Percentiles rank a stretch among this genome's conserved stretches.
These are phyloP conservation scores for Eudyptes chrysolophus DNA, from an alignment of 2,113 vertebrate genomes.

Conservation along the genomic window DNA sequence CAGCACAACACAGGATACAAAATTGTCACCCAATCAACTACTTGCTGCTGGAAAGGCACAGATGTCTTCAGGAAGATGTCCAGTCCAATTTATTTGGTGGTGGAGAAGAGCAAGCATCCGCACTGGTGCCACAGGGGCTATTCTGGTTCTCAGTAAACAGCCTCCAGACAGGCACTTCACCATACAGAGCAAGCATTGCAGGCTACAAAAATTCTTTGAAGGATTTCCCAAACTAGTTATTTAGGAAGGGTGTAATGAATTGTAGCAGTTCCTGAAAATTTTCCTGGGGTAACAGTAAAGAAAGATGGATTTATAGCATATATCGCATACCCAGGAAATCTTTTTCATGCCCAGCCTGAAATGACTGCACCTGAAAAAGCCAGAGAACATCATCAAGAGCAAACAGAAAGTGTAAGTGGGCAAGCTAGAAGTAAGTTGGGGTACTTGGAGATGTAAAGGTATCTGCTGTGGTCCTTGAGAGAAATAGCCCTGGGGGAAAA, in stretches of 20 bases:
- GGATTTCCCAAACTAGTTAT: not conserved
- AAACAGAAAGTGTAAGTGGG: not conserved
- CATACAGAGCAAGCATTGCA: not conserved
- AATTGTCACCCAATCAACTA: not conserved
- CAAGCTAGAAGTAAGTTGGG: not conserved
- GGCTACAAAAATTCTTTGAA: not conserved
- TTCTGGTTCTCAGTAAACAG: not conserved
- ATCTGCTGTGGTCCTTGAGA: not conserved
- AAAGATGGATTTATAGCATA: not conserved
- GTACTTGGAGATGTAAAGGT: not conserved
- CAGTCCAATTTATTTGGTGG: not conserved
- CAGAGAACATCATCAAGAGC: not conserved
- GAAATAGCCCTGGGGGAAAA: not conserved
- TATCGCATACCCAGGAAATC: not conserved
- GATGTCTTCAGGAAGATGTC: not conserved
- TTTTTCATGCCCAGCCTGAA: not conserved
- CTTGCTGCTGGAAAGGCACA: not conserved
- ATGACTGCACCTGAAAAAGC: not conserved
- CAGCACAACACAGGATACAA: not conserved
- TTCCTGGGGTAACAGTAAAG: not conserved
- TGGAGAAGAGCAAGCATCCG: not conserved
- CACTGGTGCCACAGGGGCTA: not conserved
- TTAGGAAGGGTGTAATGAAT: not conserved
- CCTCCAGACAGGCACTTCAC: not conserved
- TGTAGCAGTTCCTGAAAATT: not conserved